These are phyloP conservation scores for Oxygymnocypris stewartii DNA, from an alignment of 2,113 vertebrate genomes.

Conservation along the genomic window DNA sequence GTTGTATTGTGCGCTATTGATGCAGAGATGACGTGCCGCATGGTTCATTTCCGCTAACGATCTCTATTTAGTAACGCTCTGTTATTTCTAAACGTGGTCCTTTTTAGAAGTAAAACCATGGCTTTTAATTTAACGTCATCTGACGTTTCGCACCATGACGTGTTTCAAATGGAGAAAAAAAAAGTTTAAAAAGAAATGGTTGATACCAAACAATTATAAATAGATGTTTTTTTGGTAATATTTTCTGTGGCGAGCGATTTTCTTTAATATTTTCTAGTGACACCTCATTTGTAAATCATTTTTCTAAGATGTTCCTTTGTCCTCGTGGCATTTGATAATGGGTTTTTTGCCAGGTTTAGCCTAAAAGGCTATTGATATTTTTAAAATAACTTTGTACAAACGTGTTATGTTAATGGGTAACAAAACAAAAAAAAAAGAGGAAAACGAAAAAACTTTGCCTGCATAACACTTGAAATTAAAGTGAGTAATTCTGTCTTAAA, in stretches of 20 bases:
- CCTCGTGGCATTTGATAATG: slow-evolving; percentile 92
- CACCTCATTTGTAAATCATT: slow-evolving; percentile 99
- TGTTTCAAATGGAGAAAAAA: slow-evolving; percentile 70
- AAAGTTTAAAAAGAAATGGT: slow-evolving; percentile 64
- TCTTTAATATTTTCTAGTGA: slow-evolving; percentile 92
- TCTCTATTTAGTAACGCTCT: slow-evolving; percentile 71
- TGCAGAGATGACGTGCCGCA: slow-evolving; percentile 78
- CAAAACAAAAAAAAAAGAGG: slow-evolving; percentile 81
- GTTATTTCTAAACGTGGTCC: slow-evolving; percentile 63
- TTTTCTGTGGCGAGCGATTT: slow-evolving; percentile 77
- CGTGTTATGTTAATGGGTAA: slow-evolving; percentile 92
- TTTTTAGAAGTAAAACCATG: slow-evolving; percentile 66
- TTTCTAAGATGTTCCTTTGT: slow-evolving; percentile 87
- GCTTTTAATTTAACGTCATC: slow-evolving; percentile 67
- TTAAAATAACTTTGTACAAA: slow-evolving; percentile 99
- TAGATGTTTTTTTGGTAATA: slow-evolving; percentile 79
- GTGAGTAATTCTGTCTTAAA: slow-evolving; percentile 81
- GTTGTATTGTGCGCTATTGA: slow-evolving; percentile 74
- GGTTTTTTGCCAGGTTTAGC: slow-evolving; percentile 89
- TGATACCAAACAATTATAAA: slow-evolving; percentile 75
- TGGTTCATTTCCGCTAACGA: slow-evolving; percentile 70
- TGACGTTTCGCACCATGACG: slow-evolving; percentile 66
- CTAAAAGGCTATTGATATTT: slow-evolving; percentile 97
- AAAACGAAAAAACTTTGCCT: slow-evolving; percentile 86
- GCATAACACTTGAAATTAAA: slow-evolving; percentile 96